Percentiles rank a stretch among this genome's conserved stretches.
These are phyloP conservation scores for Rhingia rostrata DNA, from an alignment of 2,888 invertebrate species.

Conservation along the genomic window DNA sequence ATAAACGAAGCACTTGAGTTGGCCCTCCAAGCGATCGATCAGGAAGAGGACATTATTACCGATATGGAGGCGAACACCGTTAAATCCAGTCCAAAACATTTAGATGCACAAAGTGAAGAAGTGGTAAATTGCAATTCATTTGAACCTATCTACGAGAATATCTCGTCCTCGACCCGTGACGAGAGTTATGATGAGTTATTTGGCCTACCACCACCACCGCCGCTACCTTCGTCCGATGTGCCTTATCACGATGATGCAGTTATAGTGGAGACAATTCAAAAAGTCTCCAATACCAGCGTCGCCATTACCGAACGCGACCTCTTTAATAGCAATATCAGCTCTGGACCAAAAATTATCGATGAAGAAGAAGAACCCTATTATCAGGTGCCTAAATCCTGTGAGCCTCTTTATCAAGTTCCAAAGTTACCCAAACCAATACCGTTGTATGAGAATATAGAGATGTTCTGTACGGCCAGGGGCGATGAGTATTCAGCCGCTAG, in stretches of 20 bases:
- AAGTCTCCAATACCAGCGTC: conserved; percentile 77
- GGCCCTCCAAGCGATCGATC: conserved; percentile 86
- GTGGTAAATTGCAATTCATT: conserved; percentile 13
- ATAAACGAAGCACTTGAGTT: conserved; percentile 87
- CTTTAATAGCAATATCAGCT: conserved; percentile 27
- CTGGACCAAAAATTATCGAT: conserved; percentile 67
- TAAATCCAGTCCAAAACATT: conserved; percentile 76
- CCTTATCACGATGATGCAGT: conserved; percentile 48
- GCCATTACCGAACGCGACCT: conserved; percentile 22
- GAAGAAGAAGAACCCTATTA: conserved; percentile 81
- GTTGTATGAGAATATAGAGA: conserved; percentile 86
- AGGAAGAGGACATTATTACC: conserved; percentile 76
- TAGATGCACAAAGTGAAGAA: conserved; percentile 65
- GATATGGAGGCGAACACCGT: conserved; percentile 77
- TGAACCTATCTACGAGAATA: conserved; percentile 84
- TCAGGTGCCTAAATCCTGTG: conserved; percentile 82
- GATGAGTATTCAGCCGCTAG: conserved; percentile 84
- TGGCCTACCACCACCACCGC: conserved; percentile 53
- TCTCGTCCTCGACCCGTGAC: conserved; percentile 76
- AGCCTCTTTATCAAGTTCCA: conserved; percentile 83
- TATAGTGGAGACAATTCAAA: conserved; percentile 71
- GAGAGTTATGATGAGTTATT: conserved; percentile 77
- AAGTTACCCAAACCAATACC: conserved; percentile 84
- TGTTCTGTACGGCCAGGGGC: conserved; percentile 83
- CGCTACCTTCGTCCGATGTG: conserved; percentile 63